These are phyloP conservation scores for Carposina sasakii DNA, from an alignment of 1,140 invertebrate genomes.

Conservation along the genomic window DNA sequence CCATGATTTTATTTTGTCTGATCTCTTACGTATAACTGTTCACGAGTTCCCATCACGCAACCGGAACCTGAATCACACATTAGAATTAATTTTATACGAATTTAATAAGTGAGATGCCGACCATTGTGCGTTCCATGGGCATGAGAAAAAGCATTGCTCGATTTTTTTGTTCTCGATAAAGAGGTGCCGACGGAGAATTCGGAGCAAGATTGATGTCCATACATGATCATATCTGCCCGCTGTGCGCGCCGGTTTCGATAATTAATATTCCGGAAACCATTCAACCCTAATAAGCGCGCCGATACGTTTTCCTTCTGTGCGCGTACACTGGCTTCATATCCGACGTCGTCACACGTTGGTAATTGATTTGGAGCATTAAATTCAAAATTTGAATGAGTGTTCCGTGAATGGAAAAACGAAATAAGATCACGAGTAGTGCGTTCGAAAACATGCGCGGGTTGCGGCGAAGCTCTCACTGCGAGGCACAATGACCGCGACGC, in stretches of 20 bases:
- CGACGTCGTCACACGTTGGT: conserved; percentile 51
- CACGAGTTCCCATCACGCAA: conserved; percentile 59
- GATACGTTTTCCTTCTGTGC: conserved; percentile 46
- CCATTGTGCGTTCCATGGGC: conserved; percentile 53
- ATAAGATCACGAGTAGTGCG: conserved; percentile 55
- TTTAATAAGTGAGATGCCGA: conserved; percentile 65
- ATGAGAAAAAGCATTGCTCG: conserved; percentile 57
- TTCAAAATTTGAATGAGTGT: conserved; percentile 60
- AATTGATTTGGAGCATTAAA: conserved; percentile 65
- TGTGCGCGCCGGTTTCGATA: conserved; percentile 43
- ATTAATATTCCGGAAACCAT: conserved; percentile 69
- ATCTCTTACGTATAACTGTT: conserved; percentile 45
- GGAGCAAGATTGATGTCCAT: conserved; percentile 61
- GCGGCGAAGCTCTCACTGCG: conserved; percentile 31
- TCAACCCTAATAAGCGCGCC: conserved; percentile 36
- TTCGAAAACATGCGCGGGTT: conserved; percentile 26
- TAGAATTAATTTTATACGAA: conserved; percentile 72
- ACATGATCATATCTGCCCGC: conserved; percentile 52
- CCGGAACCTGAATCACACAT: conserved; percentile 68
- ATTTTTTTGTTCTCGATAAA: conserved; percentile 63
- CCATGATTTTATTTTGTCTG: conserved; percentile 35
- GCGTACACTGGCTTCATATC: conserved; percentile 18
- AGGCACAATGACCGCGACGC: conserved; percentile 56
- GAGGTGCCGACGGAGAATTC: conserved; percentile 64
- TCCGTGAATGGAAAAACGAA: conserved; percentile 56